A percentile compares a stretch with the other conserved stretches of the same genome.
Conservation (phyloP, 2,888 invertebrate genomes). For the Drosophila formosana region DNA sequence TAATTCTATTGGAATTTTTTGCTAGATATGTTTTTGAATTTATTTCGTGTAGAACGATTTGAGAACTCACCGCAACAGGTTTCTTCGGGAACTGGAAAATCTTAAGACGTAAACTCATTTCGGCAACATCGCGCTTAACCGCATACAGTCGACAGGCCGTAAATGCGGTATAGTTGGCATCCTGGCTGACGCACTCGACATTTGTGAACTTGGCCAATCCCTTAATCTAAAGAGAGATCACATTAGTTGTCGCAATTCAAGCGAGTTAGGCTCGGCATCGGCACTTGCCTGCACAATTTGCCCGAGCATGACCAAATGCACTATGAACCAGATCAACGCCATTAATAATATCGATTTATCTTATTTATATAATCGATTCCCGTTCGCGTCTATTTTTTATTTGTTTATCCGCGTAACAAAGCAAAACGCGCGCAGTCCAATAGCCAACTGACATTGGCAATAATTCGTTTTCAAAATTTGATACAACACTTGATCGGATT, state of each 20-base stretch:
- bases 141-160: constrained; percentile 66
- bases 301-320: constrained; percentile 38
- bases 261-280: too few species aligned
- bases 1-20: not conserved
- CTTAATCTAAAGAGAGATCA: constrained; percentile 37
- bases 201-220: constrained; percentile 73
- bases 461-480: constrained; percentile 5
- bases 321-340: constrained; percentile 26
- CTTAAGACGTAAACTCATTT: constrained; percentile 53
- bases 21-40: not conserved
- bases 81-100: constrained; percentile 52
- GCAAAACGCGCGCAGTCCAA: constrained; percentile 3
- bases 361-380: constrained; percentile 1
- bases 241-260: not conserved
- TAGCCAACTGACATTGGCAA: constrained; percentile 10
- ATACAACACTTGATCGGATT: not conserved
- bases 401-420: constrained; percentile 5
- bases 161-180: constrained; percentile 54
- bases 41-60: not conserved
- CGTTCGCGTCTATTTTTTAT: not conserved
- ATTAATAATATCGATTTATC: constrained; percentile 14
- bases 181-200: constrained; percentile 59
- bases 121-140: constrained; percentile 71
- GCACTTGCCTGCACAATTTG: constrained; percentile 55
- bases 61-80: constrained; percentile 65